Evolutionary conservation across 2,797 vertebrate species (phyloP), one percentile per base, ranked within the genome.

Genomic region (Danio albolineatus): DNA sequence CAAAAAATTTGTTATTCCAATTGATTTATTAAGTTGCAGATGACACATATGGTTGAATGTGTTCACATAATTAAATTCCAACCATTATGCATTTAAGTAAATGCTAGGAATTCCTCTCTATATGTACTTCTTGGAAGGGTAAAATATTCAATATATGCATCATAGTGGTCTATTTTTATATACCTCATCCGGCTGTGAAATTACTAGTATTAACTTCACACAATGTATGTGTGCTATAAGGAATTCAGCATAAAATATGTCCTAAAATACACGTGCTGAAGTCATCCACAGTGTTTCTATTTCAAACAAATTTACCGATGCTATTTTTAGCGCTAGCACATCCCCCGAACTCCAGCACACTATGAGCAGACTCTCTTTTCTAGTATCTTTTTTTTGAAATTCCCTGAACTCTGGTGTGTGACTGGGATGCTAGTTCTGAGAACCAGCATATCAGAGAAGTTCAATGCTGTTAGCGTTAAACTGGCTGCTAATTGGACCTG

Each of bases 381-480:
- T 49, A 49, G 46, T 67, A 19, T 43, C 38, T 59, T 44, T 73
- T 44, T 73, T 46, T 44, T 51, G 10, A 10, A 51, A 73, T 46
- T 60, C 76, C 21, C 57, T 38, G 8, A 44, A 44, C 41, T 59
- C 51, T 59, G 38, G 73, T n/a, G 38, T 28, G 60, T 39, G 44
- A 28, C 61, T 41, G 46, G 51, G 17, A 66, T 16, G 0, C 10
- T 17, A 67, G 14, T 43, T 76, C 10, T 57, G 46, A 17, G 28
- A 48, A 16, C 41, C 21, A 76, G 21, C 0, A 4, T 69, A 56
- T 57, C 74, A 49, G 54, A 60, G 64, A 78, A 44, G 67, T 67
- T 44, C 48, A 54, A 10, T 54, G 67, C 57, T 79, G 57, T 69
- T 70, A 39, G 76, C 44, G 8, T 61, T 70, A 61, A 70, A 78